Conservation (phyloP, 2,113 vertebrate species). For the Callipepla squamata region DNA sequence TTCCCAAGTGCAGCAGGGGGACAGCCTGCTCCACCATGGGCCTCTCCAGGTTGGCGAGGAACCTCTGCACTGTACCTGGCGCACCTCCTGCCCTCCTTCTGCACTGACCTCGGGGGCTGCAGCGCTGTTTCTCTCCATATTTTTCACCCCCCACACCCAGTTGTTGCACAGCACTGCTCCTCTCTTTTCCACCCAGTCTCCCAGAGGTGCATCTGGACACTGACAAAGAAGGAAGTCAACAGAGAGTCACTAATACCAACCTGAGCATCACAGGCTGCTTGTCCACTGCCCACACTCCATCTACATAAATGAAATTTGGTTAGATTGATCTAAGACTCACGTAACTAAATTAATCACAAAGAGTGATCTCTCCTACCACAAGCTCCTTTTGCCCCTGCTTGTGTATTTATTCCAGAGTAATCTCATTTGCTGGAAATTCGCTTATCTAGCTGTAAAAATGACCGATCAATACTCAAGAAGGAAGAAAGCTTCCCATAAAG, state of each 20-base stretch:
- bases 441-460: background rate
- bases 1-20: no score
- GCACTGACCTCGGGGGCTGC: background rate
- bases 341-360: background rate
- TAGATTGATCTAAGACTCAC: constrained; percentile 14
- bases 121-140: background rate
- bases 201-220: background rate
- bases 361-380: background rate
- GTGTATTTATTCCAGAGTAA: constrained; percentile 7
- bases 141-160: background rate
- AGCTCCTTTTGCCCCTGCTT: background rate
- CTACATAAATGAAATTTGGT: background rate
- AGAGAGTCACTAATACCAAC: background rate
- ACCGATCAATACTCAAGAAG: background rate
- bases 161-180: background rate
- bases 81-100: background rate
- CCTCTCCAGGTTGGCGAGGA: no score
- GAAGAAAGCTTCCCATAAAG: background rate
- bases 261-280: background rate
- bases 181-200: background rate
- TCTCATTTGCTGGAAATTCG: background rate
- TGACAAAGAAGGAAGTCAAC: background rate
- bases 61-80: no score
- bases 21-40: no score
- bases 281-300: background rate